Percentiles rank a stretch among this genome's conserved stretches.
Conservation (phyloP, 2,797 vertebrate genomes). For the Allobates femoralis region DNA sequence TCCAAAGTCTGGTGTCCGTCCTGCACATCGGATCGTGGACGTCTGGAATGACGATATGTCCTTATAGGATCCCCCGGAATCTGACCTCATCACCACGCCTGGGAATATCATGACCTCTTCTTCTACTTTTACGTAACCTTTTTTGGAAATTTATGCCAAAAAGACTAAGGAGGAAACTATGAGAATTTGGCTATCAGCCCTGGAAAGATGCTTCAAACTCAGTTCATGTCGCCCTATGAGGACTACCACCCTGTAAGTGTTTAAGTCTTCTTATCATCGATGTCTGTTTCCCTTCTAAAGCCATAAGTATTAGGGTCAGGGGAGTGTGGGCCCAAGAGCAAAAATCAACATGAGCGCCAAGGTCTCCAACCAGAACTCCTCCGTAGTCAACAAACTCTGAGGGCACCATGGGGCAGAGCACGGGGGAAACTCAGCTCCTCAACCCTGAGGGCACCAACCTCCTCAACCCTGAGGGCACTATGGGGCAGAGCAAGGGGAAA, state of each 20-base stretch:
- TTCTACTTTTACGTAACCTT: neutral
- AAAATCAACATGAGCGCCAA: neutral
- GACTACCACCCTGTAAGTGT: slow-evolving; percentile 53
- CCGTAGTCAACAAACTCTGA: neutral
- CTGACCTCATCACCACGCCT: neutral
- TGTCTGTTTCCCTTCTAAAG: neutral
- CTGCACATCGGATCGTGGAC: neutral
- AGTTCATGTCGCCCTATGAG: slow-evolving; percentile 21
- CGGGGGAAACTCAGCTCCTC: neutral
- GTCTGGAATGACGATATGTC: neutral
- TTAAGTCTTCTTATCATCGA: neutral
- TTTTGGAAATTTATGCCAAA: neutral
- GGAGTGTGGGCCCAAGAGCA: neutral
- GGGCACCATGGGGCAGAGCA: too few species aligned
- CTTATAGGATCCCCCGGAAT: neutral
- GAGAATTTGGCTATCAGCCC: slow-evolving; percentile 14
- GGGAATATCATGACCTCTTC: neutral
- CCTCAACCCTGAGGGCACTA: too few species aligned
- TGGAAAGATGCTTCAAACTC: slow-evolving; percentile 52
- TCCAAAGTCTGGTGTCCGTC: neutral
- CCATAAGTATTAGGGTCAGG: neutral
- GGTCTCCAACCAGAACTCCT: neutral
- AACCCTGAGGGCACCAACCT: too few species aligned
- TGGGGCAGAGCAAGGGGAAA: too few species aligned
- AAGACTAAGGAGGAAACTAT: slow-evolving; percentile 32